phyloP scores from a whole-genome alignment of 2,113 vertebrate genomes.

The Theristicus caerulescens region DNA sequence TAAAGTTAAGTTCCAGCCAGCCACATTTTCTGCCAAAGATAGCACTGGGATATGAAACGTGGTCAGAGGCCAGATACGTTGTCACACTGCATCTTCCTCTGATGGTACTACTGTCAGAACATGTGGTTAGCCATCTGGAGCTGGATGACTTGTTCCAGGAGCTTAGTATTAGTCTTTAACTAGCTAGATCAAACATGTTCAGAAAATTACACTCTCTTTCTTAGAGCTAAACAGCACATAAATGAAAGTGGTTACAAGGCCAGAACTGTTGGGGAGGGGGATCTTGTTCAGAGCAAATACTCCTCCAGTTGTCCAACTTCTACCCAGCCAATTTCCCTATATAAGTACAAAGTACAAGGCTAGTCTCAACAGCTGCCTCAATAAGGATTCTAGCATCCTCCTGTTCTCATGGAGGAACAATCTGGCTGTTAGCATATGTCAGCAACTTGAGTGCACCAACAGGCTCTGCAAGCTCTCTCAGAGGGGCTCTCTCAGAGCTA shows the following conservation, averaged over 20 bases:
- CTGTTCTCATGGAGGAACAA: not conserved
- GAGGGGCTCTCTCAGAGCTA: not conserved
- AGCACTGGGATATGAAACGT: not conserved
- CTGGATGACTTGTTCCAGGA: not conserved
- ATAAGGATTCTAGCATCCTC: not conserved
- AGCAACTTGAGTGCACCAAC: not conserved
- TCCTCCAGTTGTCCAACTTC: not conserved
- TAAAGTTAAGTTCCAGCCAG: not conserved
- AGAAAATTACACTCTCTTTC: not conserved
- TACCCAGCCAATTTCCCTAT: not conserved
- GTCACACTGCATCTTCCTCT: not conserved
- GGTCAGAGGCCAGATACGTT: not conserved
- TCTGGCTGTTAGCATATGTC: not conserved
- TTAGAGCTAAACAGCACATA: not conserved
- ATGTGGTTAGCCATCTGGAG: not conserved
- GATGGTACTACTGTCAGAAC: not conserved
- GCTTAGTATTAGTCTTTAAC: not conserved
- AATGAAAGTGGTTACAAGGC: not conserved
- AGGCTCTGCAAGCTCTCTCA: not conserved
- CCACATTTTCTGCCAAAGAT: not conserved
- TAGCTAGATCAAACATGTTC: not conserved
- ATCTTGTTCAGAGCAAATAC: not conserved
- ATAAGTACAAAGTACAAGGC: not conserved
- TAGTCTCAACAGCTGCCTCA: not conserved
- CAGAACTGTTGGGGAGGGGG: not conserved